Evolutionary conservation across 2,888 invertebrate species (phyloP).

Genomic region (Thecocarcelia acutangulata): DNA sequence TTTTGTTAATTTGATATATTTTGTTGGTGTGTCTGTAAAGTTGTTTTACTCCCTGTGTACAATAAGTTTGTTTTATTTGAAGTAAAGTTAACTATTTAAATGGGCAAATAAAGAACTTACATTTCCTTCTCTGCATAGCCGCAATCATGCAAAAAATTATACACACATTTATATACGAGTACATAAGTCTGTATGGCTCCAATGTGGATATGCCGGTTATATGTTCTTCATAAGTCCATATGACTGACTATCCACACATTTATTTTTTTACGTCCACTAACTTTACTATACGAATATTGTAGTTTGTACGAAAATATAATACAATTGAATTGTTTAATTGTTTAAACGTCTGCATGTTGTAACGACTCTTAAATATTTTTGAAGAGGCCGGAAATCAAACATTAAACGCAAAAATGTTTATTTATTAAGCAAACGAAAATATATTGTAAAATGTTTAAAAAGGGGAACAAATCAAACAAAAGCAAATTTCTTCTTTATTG

Average conservation of each 20-base stretch:
- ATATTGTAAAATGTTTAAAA: constrained; percentile 13
- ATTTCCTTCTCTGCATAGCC: too few species aligned
- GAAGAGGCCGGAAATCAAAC: constrained; percentile 67
- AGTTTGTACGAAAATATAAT: constrained; percentile 22
- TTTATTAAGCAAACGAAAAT: constrained; percentile 44
- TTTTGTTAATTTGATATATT: too few species aligned
- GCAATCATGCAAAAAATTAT: not conserved
- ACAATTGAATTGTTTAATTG: constrained; percentile 61
- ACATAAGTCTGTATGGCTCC: not conserved
- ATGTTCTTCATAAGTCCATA: too few species aligned
- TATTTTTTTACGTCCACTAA: not conserved
- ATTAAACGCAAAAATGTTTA: constrained; percentile 62
- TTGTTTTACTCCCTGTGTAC: too few species aligned
- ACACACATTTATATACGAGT: not conserved
- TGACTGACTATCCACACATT: too few species aligned
- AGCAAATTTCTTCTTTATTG: constrained; percentile 38
- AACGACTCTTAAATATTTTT: constrained; percentile 49
- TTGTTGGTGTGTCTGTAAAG: too few species aligned
- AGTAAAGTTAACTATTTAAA: too few species aligned
- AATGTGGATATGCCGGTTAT: too few species aligned
- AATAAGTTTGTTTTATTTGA: not conserved
- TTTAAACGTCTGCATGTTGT: constrained; percentile 55
- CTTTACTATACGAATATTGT: not conserved
- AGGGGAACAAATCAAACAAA: constrained; percentile 38
- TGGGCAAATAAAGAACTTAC: too few species aligned